phyloP scores from a whole-genome alignment of 2,888 invertebrate species.

The Oscheius sp. region DNA sequence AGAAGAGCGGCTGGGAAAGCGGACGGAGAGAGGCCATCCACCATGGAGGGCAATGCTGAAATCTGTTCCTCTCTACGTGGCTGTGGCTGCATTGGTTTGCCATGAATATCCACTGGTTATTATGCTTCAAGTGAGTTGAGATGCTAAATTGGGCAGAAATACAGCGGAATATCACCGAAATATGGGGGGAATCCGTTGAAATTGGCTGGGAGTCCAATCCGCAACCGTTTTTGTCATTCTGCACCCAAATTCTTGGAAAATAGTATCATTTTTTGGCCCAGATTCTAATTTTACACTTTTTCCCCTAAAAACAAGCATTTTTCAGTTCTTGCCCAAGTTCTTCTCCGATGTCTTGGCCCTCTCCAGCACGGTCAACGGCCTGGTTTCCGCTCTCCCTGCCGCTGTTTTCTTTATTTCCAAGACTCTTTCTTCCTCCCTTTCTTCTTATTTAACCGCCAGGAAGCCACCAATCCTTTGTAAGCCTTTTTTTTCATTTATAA shows the following conservation, averaged over 20 bases:
- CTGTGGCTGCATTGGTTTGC: slow-evolving; percentile 68
- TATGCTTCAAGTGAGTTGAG: slow-evolving; percentile 52
- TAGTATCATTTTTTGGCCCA: no score
- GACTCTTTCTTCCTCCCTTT: slow-evolving; percentile 65
- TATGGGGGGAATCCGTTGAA: no score
- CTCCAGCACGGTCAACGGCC: slow-evolving; percentile 59
- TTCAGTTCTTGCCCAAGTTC: slow-evolving; percentile 68
- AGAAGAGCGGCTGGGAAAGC: slow-evolving; percentile 67
- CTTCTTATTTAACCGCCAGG: slow-evolving; percentile 59
- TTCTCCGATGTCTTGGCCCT: slow-evolving; percentile 65
- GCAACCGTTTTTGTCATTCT: no score
- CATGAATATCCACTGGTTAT: slow-evolving; percentile 72
- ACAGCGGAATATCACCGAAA: no score
- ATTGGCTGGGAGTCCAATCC: no score
- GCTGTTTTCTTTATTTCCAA: slow-evolving; percentile 67
- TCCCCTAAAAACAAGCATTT: background rate
- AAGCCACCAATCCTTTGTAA: slow-evolving; percentile 38
- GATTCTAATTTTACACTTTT: no score
- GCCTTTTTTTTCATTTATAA: background rate
- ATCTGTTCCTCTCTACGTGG: slow-evolving; percentile 63
- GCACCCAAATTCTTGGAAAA: no score
- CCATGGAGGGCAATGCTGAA: slow-evolving; percentile 64
- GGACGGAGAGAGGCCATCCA: slow-evolving; percentile 59
- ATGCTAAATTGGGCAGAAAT: background rate
- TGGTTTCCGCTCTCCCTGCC: slow-evolving; percentile 68